phyloP scores from a whole-genome alignment of 2,797 vertebrate species.

The Halcyon chelicuti region DNA sequence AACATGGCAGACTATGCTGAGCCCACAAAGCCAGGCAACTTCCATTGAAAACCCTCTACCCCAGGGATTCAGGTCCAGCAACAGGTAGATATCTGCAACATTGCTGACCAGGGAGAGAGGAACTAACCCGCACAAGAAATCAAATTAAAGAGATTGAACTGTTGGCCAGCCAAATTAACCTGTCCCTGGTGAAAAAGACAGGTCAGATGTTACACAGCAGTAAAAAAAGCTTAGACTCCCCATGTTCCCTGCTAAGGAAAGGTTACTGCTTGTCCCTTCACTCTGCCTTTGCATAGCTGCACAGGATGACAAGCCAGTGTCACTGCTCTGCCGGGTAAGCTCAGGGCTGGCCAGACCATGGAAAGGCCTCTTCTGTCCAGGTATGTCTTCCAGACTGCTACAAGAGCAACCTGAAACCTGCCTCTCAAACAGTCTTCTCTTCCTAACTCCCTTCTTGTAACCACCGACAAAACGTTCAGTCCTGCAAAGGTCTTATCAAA shows the following conservation, averaged over 20 bases:
- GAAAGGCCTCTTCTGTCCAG: not conserved
- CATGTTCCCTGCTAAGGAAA: not conserved
- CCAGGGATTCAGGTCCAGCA: not conserved
- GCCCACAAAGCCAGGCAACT: not conserved
- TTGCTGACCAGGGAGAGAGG: not conserved
- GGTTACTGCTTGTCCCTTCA: accelerated
- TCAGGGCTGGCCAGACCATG: not conserved
- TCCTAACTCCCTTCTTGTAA: not conserved
- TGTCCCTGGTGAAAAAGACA: not conserved
- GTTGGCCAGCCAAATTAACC: not conserved
- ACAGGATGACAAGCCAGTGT: not conserved
- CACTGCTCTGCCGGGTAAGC: not conserved
- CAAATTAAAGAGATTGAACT: not conserved
- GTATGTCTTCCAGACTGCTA: not conserved
- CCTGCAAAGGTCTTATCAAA: not conserved
- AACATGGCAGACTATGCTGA: not conserved
- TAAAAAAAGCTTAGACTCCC: not conserved
- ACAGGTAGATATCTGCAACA: not conserved
- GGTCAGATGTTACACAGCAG: not conserved
- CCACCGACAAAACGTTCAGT: not conserved
- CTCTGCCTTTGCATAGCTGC: not conserved
- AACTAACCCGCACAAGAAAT: not conserved
- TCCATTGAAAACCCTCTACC: not conserved
- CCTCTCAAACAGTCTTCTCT: not conserved
- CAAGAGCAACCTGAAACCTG: not conserved